A percentile compares a stretch with the other conserved stretches of the same genome.
phyloP scores from a whole-genome alignment of 1,140 invertebrate genomes.

The Procambarus clarkii region DNA sequence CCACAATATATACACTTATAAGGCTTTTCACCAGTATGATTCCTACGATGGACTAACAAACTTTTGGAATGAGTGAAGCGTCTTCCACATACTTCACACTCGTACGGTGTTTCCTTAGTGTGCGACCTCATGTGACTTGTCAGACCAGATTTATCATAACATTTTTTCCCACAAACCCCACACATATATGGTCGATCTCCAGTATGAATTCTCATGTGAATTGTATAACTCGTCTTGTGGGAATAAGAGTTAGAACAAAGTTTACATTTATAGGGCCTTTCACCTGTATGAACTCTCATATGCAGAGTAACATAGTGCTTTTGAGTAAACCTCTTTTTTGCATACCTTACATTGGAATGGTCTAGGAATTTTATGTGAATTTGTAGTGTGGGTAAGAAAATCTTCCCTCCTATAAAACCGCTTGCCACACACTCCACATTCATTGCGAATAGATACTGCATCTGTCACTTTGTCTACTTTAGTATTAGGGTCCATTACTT shows the following conservation, averaged over 20 bases:
- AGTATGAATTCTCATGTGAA: constrained; percentile 86
- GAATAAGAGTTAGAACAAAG: constrained; percentile 77
- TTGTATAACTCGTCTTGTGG: constrained; percentile 87
- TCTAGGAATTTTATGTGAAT: constrained; percentile 60
- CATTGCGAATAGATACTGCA: constrained; percentile 55
- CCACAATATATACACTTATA: constrained; percentile 91
- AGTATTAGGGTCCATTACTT: constrained; percentile 1
- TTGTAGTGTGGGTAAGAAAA: constrained; percentile 60
- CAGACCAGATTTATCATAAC: constrained; percentile 67
- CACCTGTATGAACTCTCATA: constrained; percentile 76
- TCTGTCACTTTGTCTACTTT: constrained; percentile 43
- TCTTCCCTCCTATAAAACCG: constrained; percentile 57
- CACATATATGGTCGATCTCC: constrained; percentile 85
- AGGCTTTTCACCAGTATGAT: constrained; percentile 90
- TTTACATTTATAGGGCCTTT: constrained; percentile 77
- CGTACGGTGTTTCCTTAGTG: constrained; percentile 71
- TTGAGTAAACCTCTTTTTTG: constrained; percentile 70
- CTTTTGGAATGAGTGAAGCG: constrained; percentile 72
- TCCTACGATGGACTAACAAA: constrained; percentile 72
- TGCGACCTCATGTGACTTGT: constrained; percentile 72
- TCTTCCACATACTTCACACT: constrained; percentile 70
- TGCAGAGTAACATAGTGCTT: constrained; percentile 73
- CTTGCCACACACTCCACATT: constrained; percentile 68
- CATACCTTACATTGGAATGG: constrained; percentile 69
- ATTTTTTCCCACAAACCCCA: constrained; percentile 87